Percentiles rank a stretch among this genome's conserved stretches.
Evolutionary conservation across 1,140 invertebrate genomes (phyloP).

Genomic region (Pseudomyrmex concolor): DNA sequence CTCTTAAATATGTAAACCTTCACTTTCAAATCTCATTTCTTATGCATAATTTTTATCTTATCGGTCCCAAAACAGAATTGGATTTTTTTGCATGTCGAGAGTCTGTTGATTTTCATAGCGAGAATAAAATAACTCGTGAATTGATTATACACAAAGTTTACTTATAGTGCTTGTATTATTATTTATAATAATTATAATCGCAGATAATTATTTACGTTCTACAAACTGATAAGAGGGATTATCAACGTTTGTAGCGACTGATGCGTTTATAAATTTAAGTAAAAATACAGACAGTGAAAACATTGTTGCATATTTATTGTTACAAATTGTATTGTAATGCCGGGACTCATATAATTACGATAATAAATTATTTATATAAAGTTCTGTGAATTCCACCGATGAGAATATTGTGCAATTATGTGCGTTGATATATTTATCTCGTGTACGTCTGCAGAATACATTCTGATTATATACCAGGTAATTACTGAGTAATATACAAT

Average conservation of each 20-base stretch:
- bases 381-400: no score
- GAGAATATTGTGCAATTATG: no score
- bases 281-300: slow-evolving; percentile 1
- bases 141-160: slow-evolving; percentile 19
- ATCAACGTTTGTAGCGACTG: slow-evolving; percentile 4
- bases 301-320: slow-evolving; percentile 1
- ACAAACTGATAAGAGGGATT: slow-evolving; percentile 44
- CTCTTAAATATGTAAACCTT: background rate
- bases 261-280: slow-evolving; percentile 20
- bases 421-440: no score
- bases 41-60: background rate
- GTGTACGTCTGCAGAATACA: no score
- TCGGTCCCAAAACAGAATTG: slow-evolving; percentile 51
- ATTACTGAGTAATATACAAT: no score
- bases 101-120: slow-evolving; percentile 4
- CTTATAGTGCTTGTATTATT: slow-evolving; percentile 38
- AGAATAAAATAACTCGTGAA: slow-evolving; percentile 6
- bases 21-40: slow-evolving; percentile 21
- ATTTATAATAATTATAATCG: slow-evolving; percentile 40
- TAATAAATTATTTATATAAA: no score
- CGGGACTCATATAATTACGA: no score
- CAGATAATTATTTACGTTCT: slow-evolving; percentile 31
- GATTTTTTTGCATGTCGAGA: slow-evolving; percentile 72
- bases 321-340: slow-evolving; percentile 7
- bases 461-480: no score